Evolutionary conservation across 2,113 vertebrate genomes (phyloP).

Genomic region (Falcunculus frontatus): DNA sequence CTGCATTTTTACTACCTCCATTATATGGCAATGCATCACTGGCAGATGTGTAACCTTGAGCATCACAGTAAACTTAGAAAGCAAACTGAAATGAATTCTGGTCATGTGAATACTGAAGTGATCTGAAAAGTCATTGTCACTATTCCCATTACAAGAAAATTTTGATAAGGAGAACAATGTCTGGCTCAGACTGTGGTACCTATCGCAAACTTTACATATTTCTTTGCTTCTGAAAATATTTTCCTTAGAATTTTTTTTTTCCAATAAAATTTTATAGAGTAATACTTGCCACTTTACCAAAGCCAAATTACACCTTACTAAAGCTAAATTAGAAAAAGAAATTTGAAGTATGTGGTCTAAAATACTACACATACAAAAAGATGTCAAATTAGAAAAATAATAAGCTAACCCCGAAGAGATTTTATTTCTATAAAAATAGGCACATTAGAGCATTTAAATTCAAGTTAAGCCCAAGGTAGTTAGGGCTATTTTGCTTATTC

Average conservation of each 20-base stretch:
- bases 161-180: neutral
- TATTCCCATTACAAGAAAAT: neutral
- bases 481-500: neutral
- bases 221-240: neutral
- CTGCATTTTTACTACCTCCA: neutral
- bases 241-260: neutral
- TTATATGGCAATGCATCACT: neutral
- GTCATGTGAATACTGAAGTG: neutral
- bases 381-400: neutral
- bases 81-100: neutral
- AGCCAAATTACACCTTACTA: neutral
- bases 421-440: constrained; percentile 11
- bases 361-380: neutral
- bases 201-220: neutral
- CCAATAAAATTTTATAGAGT: neutral
- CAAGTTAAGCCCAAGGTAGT: neutral
- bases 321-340: neutral
- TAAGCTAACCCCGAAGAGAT: neutral
- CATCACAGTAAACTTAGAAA: neutral
- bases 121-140: neutral
- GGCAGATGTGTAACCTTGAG: neutral
- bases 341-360: neutral
- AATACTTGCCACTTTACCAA: neutral
- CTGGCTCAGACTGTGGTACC: neutral
- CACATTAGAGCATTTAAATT: neutral